Percentiles rank a stretch among this genome's conserved stretches.
phyloP scores from a whole-genome alignment of 2,888 invertebrate species.

The Euzophera pinguis region DNA sequence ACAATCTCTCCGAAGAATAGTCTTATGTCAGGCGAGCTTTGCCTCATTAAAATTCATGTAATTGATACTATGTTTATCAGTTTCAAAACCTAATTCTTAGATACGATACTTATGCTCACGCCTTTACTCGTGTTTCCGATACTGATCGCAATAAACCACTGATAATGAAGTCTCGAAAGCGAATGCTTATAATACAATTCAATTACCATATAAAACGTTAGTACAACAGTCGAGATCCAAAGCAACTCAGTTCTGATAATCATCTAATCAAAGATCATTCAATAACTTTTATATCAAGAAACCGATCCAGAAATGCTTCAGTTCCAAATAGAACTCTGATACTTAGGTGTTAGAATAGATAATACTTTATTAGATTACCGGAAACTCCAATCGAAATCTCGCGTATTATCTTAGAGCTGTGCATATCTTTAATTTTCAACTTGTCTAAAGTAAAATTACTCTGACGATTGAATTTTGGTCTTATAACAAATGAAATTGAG shows the following conservation, averaged over 20 bases:
- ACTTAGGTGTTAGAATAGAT: constrained; percentile 39
- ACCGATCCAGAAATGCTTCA: constrained; percentile 35
- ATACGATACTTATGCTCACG: constrained; percentile 36
- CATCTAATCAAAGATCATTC: constrained; percentile 77
- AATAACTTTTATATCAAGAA: constrained; percentile 70
- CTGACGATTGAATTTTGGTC: constrained; percentile 38
- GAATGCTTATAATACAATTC: constrained; percentile 73
- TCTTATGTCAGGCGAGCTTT: background rate
- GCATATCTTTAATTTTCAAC: constrained; percentile 47
- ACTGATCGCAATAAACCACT: constrained; percentile 51
- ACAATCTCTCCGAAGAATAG: constrained; percentile 28
- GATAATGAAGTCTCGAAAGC: constrained; percentile 63
- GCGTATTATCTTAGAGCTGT: constrained; percentile 58
- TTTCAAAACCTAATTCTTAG: constrained; percentile 39
- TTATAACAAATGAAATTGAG: constrained; percentile 35
- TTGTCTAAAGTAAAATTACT: constrained; percentile 39
- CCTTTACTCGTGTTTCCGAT: constrained; percentile 37
- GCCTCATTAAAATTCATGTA: constrained; percentile 57
- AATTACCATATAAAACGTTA: constrained; percentile 77
- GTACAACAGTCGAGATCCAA: constrained; percentile 57
- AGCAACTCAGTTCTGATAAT: constrained; percentile 71
- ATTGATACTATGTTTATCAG: constrained; percentile 59
- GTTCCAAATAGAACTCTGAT: constrained; percentile 40
- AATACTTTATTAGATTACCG: constrained; percentile 37
- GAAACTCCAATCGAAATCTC: constrained; percentile 57